Conservation (phyloP, 2,797 vertebrate species). For the Hyperoplus lanceolatus region DNA sequence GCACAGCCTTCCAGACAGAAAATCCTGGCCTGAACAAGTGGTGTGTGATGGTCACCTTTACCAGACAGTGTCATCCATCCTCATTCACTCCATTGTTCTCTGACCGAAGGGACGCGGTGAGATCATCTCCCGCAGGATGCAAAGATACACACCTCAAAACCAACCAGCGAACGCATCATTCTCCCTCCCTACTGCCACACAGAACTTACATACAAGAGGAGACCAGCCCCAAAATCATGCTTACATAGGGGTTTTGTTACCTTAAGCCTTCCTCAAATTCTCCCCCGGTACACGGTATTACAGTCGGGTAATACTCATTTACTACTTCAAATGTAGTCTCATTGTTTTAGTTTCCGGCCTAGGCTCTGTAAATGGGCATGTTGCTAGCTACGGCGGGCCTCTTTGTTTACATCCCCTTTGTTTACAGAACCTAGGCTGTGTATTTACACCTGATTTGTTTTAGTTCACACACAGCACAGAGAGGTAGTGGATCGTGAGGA, state of each 20-base stretch:
- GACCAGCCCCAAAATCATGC: constrained; percentile 6
- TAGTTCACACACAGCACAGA: too few relatives aligned
- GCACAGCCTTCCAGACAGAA: constrained; percentile 56
- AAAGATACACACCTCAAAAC: constrained; percentile 81
- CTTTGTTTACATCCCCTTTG: too few relatives aligned
- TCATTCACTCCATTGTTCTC: constrained; percentile 50
- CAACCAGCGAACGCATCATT: constrained; percentile 76
- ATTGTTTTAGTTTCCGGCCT: too few relatives aligned
- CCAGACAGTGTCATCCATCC: constrained; percentile 65
- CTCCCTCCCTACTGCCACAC: constrained; percentile 73
- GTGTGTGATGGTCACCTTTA: constrained; percentile 70
- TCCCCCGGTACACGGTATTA: too few relatives aligned
- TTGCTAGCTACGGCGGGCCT: too few relatives aligned
- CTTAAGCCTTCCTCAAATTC: neutral
- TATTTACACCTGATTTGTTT: too few relatives aligned
- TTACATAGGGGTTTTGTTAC: neutral
- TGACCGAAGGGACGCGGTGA: constrained; percentile 60
- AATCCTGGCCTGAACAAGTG: constrained; percentile 42
- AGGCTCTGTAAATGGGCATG: too few relatives aligned
- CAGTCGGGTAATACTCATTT: too few relatives aligned
- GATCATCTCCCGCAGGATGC: constrained; percentile 74
- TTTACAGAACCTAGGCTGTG: too few relatives aligned
- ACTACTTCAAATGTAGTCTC: too few relatives aligned
- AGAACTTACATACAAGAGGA: neutral
- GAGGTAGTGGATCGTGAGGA: too few relatives aligned